Evolutionary conservation across 1,140 invertebrate genomes (phyloP).

Genomic region (Homarus americanus): DNA sequence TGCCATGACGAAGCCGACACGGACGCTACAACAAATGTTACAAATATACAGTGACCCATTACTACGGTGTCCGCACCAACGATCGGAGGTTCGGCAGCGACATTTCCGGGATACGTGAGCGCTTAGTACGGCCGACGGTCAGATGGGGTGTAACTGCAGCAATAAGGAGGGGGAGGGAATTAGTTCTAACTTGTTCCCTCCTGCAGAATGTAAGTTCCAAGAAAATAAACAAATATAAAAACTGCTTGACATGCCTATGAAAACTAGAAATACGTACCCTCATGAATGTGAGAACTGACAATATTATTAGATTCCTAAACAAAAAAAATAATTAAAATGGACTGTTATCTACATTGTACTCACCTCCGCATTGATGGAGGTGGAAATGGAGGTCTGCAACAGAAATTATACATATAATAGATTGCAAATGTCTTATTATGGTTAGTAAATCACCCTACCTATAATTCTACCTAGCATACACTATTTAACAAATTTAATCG

Average conservation of each 20-base stretch:
- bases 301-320: not conserved
- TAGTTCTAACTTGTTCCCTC: slow-evolving; percentile 49
- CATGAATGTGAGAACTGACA: not conserved
- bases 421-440: too few relatives aligned
- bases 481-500: too few relatives aligned
- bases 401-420: too few relatives aligned
- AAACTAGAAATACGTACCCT: not conserved
- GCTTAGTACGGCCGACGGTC: slow-evolving; percentile 66
- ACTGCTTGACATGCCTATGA: not conserved
- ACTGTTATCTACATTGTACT: not conserved
- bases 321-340: not conserved
- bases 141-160: slow-evolving; percentile 59
- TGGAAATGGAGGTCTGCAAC: not conserved
- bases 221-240: slow-evolving; percentile 1
- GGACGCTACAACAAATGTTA: slow-evolving; percentile 46
- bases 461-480: too few relatives aligned
- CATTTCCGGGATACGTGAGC: slow-evolving; percentile 22
- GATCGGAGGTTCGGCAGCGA: slow-evolving; percentile 25
- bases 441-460: too few relatives aligned
- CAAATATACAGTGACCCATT: slow-evolving; percentile 44
- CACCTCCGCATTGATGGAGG: not conserved
- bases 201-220: not conserved
- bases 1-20: slow-evolving; percentile 35
- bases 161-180: slow-evolving; percentile 58
- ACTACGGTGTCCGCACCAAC: slow-evolving; percentile 52